A percentile compares a stretch with the other conserved stretches of the same genome.
Conservation (phyloP, 2,888 invertebrate genomes). For the Cantharis rufa region DNA sequence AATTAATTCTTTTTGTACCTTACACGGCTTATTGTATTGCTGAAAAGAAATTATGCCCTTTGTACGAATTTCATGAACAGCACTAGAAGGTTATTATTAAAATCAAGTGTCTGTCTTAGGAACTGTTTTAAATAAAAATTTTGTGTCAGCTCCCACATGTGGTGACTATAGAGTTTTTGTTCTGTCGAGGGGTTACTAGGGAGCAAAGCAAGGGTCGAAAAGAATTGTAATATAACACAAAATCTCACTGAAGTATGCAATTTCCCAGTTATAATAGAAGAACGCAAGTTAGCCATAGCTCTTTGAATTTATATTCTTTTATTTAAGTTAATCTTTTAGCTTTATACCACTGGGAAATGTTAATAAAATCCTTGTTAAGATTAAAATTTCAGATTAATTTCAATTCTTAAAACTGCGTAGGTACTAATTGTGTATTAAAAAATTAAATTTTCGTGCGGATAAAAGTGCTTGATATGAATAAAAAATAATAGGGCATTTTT, state of each 20-base stretch:
- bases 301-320: not conserved
- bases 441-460: not conserved
- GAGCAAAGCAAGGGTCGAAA: constrained; percentile 19
- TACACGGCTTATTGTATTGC: not conserved
- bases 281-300: constrained; percentile 3
- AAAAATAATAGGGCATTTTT: constrained; percentile 31
- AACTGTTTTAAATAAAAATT: constrained; percentile 20
- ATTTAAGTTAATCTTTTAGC: not conserved
- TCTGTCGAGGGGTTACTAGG: constrained; percentile 12
- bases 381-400: not conserved
- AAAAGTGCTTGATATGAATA: constrained; percentile 19
- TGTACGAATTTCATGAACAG: not conserved
- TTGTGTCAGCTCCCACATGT: constrained; percentile 7
- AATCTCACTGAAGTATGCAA: constrained; percentile 28
- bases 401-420: not conserved
- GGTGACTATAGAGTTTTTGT: constrained; percentile 7
- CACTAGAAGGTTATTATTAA: constrained; percentile 7
- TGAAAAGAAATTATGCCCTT: not conserved
- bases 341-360: not conserved
- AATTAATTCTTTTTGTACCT: not conserved
- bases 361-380: not conserved
- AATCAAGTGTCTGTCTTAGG: constrained; percentile 7
- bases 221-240: constrained; percentile 24
- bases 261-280: constrained; percentile 19
- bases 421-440: not conserved